Evolutionary conservation across 2,113 vertebrate species (phyloP), one percentile per base, ranked within the genome.

Genomic region (Nothoprocta pentlandii): DNA sequence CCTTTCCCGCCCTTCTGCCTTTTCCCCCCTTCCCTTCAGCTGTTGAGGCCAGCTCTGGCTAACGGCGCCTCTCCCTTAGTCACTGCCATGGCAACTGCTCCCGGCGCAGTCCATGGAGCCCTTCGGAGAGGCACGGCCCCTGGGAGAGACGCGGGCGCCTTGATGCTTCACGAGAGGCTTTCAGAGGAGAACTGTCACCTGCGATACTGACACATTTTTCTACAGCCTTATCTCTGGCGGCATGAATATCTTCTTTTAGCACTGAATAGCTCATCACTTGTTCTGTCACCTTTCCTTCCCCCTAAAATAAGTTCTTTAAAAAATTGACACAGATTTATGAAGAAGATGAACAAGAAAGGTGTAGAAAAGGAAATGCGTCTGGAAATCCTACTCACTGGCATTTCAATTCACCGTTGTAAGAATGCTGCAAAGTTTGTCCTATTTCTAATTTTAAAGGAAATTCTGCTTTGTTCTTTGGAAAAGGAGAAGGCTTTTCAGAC

Each of bases 101-200:
- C 73, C 89, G 77, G 68, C 23, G 71, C 58, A 54, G 85, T 63
- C 73, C 90, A 77, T 10, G 91, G 81, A 81, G 47, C 81, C 21
- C 53, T 91, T 95, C 91, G 77, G 70, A 75, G 30, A 58, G 30
- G 23, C 69, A 69, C 80, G 49, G 71, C 26, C 36, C 78, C 75
- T 90, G 47, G 47, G 82, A 79, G 93, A 93, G 93, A 80, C 85
- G 90, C 34, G 19, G 63, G 94, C 32, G 93, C 91, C 92, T 94
- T 95, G 94, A 91, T 97, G 96, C 92, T 93, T 94, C 94, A 68
- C 47, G 83, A 93, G 78, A 96, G 75, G 78, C 75, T 79, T 86
- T 87, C 91, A 71, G 70, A 87, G 66, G 36, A 96, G 80, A 85
- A 86, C 90, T 58, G 74, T 92, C 89, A 88, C 87, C 88, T 92